Percentiles rank a stretch among this genome's conserved stretches.
These are phyloP conservation scores for Meteorus sp. DNA, from an alignment of 1,140 invertebrate species.

Conservation along the genomic window DNA sequence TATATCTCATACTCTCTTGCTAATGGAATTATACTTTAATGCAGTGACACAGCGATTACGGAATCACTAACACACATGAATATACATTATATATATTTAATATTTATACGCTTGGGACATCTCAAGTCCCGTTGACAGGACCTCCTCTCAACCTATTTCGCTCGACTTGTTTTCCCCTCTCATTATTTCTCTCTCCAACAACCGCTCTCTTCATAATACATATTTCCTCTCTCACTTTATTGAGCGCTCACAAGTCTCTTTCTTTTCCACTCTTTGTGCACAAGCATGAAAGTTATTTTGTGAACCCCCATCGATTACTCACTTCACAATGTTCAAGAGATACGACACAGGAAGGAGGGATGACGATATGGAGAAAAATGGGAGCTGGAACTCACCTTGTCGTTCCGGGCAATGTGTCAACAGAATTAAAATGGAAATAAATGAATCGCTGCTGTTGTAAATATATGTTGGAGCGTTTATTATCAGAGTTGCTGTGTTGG, in stretches of 20 bases:
- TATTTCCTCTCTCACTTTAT: too few relatives aligned
- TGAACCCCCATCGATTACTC: conserved; percentile 20
- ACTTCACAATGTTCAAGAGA: neutral
- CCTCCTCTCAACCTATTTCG: conserved; percentile 32
- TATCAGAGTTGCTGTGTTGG: conserved; percentile 18
- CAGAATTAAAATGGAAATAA: neutral
- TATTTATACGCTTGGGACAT: too few relatives aligned
- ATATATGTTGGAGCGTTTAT: conserved; percentile 17
- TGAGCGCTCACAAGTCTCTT: neutral
- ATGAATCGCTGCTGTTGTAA: conserved; percentile 1
- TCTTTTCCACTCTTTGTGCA: conserved; percentile 10
- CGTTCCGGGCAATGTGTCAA: neutral
- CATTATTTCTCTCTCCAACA: conserved; percentile 5
- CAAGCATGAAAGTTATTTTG: conserved; percentile 13
- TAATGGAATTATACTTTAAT: conserved; percentile 59
- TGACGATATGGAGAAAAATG: neutral
- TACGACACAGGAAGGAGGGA: neutral
- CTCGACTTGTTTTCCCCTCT: conserved; percentile 31
- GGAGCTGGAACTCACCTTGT: neutral
- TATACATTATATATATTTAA: conserved; percentile 1
- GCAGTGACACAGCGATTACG: conserved; percentile 58
- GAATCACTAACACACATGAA: too few relatives aligned
- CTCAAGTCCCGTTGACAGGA: conserved; percentile 30
- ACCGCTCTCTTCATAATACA: too few relatives aligned
- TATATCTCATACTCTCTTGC: conserved; percentile 38